Base-by-base conservation (phyloP, 2,113 vertebrate genomes). In the Sula dactylatra region DNA sequence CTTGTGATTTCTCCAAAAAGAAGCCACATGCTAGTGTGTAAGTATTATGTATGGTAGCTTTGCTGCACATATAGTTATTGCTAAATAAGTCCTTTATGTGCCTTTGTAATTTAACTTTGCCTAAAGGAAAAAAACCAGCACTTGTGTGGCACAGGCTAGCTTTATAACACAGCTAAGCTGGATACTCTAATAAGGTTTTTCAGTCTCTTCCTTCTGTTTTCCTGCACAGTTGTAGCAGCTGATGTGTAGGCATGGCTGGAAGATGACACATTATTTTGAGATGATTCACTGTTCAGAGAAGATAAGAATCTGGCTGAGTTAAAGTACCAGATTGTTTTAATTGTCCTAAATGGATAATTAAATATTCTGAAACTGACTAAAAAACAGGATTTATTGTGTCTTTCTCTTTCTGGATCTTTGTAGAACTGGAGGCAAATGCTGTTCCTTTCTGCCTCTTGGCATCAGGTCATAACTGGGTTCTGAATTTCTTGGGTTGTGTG, bases 1-100 rank as follows among this genome's bases (percentile, higher is more conserved):
- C 99, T 74, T 99, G 99, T 27, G 99, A 99, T 97, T 99, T 99
- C 87, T 99, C 99, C 95, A 99, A 99, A 85, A 99, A 99, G 98
- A 99, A 99, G 97, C 99, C 99, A 0, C 99, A 99, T 15, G 99
- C 99, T 66, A 99, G 99, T 1, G 99, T 99, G 99, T 99, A 73
- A 99, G 99, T 99, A 94, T 54, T 1, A 0, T 0, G 0, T 4
- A 4, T 13, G 49, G 44, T 12, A 10, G 36, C 32, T 29, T 24
- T 42, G 66, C 38, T 69, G 84, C 69, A 25, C 2, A 0, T 11
- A 1, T 18, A 49, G 4, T 40, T 32, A 3, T 27, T 45, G 49
- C 67, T 59, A 27, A 79, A 32, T 20, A 16, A 38, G 17, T 47
- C 54, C 67, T 71, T 50, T 24, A 10, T 38, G 58, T 52, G 44